phyloP scores from a whole-genome alignment of 2,113 vertebrate genomes.

The Calidris pygmaea region DNA sequence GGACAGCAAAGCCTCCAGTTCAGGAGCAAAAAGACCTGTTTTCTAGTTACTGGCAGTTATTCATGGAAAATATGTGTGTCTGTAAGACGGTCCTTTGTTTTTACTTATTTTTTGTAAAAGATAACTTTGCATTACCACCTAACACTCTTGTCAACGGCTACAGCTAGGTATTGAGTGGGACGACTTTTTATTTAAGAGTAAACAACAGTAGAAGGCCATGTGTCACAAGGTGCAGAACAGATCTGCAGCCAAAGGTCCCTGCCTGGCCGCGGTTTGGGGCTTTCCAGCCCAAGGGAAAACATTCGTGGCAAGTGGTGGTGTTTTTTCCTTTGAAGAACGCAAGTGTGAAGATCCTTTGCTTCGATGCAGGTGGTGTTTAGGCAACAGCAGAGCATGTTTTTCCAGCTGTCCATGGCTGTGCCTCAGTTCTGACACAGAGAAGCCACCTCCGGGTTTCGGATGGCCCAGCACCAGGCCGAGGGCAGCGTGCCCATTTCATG shows the following conservation, averaged over 20 bases:
- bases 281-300: not conserved
- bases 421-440: not conserved
- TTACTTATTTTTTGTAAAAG: not conserved
- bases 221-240: not conserved
- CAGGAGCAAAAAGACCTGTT: not conserved
- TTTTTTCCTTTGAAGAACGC: not conserved
- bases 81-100: not conserved
- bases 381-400: slow-evolving; percentile 36
- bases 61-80: not conserved
- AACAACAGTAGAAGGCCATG: not conserved
- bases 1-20: not conserved
- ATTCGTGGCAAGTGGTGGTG: not conserved
- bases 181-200: not conserved
- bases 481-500: not conserved
- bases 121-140: not conserved
- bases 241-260: not conserved
- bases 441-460: not conserved
- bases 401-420: slow-evolving; percentile 4
- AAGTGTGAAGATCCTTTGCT: not conserved
- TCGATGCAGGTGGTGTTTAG: not conserved
- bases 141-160: not conserved
- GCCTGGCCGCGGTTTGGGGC: not conserved
- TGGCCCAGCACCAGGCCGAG: not conserved
- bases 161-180: not conserved
- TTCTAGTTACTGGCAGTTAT: not conserved